These are phyloP conservation scores for Listrodromus nycthemerus DNA, from an alignment of 2,888 invertebrate species.

Conservation along the genomic window DNA sequence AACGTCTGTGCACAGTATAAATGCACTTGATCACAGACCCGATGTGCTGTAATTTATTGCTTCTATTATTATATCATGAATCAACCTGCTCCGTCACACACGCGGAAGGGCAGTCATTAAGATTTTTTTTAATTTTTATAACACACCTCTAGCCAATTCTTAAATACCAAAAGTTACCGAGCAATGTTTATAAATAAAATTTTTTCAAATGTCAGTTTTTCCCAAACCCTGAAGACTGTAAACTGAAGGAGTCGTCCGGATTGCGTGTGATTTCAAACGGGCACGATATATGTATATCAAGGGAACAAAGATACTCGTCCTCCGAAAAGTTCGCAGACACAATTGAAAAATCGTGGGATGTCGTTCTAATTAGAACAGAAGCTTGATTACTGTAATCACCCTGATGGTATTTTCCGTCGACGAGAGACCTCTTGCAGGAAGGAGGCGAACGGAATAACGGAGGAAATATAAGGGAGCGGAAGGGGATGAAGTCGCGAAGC, in stretches of 20 bases:
- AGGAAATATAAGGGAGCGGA: constrained; percentile 16
- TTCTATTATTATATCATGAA: too few species aligned
- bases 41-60: too few species aligned
- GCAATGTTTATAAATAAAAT: too few species aligned
- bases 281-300: neutral
- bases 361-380: constrained; percentile 75
- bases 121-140: too few species aligned
- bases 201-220: neutral
- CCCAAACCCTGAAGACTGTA: neutral
- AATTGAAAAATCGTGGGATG: constrained; percentile 56
- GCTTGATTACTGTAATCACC: constrained; percentile 76
- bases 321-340: neutral
- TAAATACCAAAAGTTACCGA: too few species aligned
- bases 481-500: neutral
- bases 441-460: constrained; percentile 53
- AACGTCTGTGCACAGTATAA: too few species aligned
- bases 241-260: neutral
- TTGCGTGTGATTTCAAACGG: neutral
- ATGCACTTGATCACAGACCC: too few species aligned
- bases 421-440: constrained; percentile 57
- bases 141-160: too few species aligned
- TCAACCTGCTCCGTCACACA: too few species aligned
- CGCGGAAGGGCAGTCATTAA: too few species aligned
- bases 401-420: constrained; percentile 63
- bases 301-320: neutral